Evolutionary conservation across 2,113 vertebrate species (phyloP).

Genomic region (Cichladusa arquata): DNA sequence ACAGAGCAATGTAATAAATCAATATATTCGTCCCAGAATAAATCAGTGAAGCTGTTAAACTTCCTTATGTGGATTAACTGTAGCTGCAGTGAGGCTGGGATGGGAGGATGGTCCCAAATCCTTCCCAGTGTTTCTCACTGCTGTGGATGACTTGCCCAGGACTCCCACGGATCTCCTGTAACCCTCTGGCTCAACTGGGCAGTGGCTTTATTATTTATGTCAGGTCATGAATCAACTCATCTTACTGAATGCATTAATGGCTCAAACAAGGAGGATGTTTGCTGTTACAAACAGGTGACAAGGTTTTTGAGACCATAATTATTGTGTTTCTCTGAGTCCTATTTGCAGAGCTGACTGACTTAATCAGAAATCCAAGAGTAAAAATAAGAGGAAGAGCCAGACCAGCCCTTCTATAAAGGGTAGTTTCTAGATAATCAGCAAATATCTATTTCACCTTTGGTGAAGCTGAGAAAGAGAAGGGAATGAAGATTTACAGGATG

Average conservation of each 20-base stretch:
- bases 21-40: neutral
- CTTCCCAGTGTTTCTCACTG: neutral
- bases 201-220: neutral
- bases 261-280: neutral
- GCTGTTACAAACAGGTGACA: rapidly evolving
- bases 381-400: neutral
- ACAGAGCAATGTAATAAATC: neutral
- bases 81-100: neutral
- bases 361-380: neutral
- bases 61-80: neutral
- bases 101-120: neutral
- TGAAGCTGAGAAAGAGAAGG: neutral
- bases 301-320: neutral
- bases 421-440: neutral
- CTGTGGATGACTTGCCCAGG: neutral
- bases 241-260: rapidly evolving
- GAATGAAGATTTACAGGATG: constrained; percentile 42
- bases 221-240: neutral
- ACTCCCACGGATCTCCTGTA: neutral
- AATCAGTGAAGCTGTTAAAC: neutral
- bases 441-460: neutral
- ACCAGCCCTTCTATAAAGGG: neutral
- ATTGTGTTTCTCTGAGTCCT: neutral
- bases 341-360: neutral
- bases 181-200: neutral